A percentile compares a stretch with the other conserved stretches of the same genome.
Conservation (phyloP, 2,113 vertebrate genomes). For the Vidua chalybeata region DNA sequence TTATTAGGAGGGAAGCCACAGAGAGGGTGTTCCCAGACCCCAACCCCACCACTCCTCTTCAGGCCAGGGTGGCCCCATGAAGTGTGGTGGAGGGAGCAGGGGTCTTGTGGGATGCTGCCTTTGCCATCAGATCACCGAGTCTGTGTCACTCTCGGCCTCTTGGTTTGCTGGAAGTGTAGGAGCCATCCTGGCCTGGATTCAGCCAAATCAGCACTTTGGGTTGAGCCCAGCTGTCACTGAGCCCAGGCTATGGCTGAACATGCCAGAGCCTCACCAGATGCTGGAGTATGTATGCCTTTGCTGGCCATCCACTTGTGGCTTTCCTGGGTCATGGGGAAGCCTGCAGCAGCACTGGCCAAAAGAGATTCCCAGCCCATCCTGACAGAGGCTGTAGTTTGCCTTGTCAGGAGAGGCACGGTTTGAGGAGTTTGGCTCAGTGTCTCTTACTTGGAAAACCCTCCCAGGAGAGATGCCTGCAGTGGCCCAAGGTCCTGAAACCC, state of each 20-base stretch:
- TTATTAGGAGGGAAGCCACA: conserved; percentile 57
- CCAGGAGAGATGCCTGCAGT: background rate
- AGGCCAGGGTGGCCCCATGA: background rate
- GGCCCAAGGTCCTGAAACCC: background rate
- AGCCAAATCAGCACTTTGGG: background rate
- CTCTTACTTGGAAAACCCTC: background rate
- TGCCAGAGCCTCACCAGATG: background rate
- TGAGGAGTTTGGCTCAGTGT: background rate
- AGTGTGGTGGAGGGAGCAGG: background rate
- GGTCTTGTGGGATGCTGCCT: conserved; percentile 18
- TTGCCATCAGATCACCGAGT: background rate
- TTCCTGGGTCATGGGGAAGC: background rate
- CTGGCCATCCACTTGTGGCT: background rate
- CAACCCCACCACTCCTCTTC: background rate
- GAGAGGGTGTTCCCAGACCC: conserved; percentile 45
- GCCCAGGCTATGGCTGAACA: background rate
- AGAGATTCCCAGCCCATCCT: background rate
- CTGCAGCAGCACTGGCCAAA: rapidly evolving
- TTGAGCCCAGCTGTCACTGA: background rate
- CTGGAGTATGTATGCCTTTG: background rate
- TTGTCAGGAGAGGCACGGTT: rapidly evolving
- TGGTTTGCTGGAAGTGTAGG: background rate
- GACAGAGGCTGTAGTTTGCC: background rate
- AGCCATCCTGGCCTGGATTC: conserved; percentile 21
- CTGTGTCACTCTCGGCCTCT: background rate